Base-by-base conservation (phyloP, 2,797 vertebrate genomes). In the Galago senegalensis region DNA sequence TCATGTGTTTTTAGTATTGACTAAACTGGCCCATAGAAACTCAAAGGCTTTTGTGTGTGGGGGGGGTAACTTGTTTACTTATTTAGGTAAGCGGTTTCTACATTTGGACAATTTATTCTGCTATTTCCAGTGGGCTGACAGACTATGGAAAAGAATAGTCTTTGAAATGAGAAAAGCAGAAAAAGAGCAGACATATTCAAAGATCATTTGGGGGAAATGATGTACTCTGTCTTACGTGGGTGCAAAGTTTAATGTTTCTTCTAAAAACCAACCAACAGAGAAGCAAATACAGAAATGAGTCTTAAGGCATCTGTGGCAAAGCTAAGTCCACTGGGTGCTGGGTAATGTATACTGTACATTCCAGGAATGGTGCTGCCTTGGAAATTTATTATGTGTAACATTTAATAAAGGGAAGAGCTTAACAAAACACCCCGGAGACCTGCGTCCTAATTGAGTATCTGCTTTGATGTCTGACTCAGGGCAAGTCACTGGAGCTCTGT, bases 351-450 rank as follows among this genome's bases (percentile, higher is more conserved):
- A 90, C 81, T 87, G 69, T 96, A 84, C 92, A 90, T 97, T 96
- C 92, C 97, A 56, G 58, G 67, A 90, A 90, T 90, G 89, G 67
- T 0, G 43, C 90, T 96, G 92, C 92, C 94, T 96, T 87, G 90
- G 85, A 97, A 97, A 97, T 98, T 98, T 98, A 97, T 97, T 95
- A 97, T 83, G 97, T 98, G 97, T 95, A 97, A 98, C 90, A 95
- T 98, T 98, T 97, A 97, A 97, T 98, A 97, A 98, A 97, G 92
- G 90, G 97, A 97, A 96, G 97, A 96, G 93, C 89, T 97, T 96
- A 93, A 92, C 93, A 93, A 96, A 94, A 95, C 92, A 96, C 97
- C 89, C 95, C 56, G 75, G 94, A 97, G 96, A 97, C 87, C 43
- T 73, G 69, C 23, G 8, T 97, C 95, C 91, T 97, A 97, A 98